These are phyloP conservation scores for Polyommatus icarus DNA, from an alignment of 2,888 invertebrate species.

Conservation along the genomic window DNA sequence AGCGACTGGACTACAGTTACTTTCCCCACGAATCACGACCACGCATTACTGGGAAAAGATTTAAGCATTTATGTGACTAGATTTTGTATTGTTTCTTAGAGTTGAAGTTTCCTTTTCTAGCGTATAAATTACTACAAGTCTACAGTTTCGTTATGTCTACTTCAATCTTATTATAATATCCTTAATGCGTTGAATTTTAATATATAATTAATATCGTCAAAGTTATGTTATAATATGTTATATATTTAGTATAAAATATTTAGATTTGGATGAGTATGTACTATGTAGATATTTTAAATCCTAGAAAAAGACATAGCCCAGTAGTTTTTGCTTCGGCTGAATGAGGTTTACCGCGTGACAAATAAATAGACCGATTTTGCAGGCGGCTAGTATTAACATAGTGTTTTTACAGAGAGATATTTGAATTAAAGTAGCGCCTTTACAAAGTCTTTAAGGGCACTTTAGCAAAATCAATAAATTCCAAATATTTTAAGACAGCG, in stretches of 20 bases:
- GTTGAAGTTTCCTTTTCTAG: background rate
- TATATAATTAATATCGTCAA: too few species aligned
- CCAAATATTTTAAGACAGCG: background rate
- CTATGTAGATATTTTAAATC: background rate
- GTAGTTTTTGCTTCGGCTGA: background rate
- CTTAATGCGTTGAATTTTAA: background rate
- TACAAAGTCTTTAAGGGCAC: background rate
- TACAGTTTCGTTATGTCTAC: background rate
- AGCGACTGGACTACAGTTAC: slow-evolving; percentile 39
- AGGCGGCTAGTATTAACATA: background rate
- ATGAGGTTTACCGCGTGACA: background rate
- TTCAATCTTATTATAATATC: background rate
- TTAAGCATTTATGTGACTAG: slow-evolving; percentile 31
- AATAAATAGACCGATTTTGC: too few species aligned
- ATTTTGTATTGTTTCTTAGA: slow-evolving; percentile 33
- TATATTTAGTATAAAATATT: too few species aligned
- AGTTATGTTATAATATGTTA: too few species aligned
- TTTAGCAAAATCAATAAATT: background rate
- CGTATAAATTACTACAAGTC: background rate
- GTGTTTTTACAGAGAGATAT: background rate
- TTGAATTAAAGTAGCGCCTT: background rate
- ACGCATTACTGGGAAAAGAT: background rate
- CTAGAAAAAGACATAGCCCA: background rate
- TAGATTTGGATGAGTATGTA: too few species aligned
- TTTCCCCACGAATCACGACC: slow-evolving; percentile 43